phyloP scores from a whole-genome alignment of 1,140 invertebrate species.

The Oncopeltus fasciatus region DNA sequence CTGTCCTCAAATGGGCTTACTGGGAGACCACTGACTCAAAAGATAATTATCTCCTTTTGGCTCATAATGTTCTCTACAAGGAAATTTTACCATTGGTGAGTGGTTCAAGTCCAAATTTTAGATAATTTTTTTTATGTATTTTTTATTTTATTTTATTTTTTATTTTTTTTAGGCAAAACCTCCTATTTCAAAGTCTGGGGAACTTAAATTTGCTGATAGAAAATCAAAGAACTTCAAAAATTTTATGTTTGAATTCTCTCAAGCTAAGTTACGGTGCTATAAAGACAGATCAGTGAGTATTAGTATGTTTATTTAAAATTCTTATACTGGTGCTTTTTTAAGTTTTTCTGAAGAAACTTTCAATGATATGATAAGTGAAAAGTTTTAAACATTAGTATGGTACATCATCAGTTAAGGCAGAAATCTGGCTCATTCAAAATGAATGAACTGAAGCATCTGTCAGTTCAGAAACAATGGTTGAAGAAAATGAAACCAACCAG shows the following conservation, averaged over 20 bases:
- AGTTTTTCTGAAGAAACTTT: neutral
- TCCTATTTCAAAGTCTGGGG: slow-evolving; percentile 44
- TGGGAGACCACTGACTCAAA: slow-evolving; percentile 70
- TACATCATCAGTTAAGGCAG: too few species aligned
- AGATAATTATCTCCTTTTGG: slow-evolving; percentile 63
- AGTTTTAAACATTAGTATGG: too few species aligned
- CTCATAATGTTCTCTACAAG: slow-evolving; percentile 35
- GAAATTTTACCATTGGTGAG: slow-evolving; percentile 32
- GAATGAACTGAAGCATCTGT: too few species aligned
- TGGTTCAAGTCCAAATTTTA: neutral
- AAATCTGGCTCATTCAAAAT: too few species aligned
- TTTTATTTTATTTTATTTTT: neutral
- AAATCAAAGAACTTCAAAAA: slow-evolving; percentile 59
- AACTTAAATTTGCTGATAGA: slow-evolving; percentile 63
- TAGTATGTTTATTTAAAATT: neutral
- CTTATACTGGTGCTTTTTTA: neutral
- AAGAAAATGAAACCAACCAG: too few species aligned
- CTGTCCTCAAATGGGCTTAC: slow-evolving; percentile 59
- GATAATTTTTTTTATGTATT: too few species aligned
- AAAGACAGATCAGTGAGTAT: slow-evolving; percentile 56
- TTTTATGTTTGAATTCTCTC: slow-evolving; percentile 62
- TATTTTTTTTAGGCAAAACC: slow-evolving; percentile 34
- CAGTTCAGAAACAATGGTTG: too few species aligned
- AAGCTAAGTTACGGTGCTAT: slow-evolving; percentile 60
- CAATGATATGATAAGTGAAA: neutral